A percentile compares a stretch with the other conserved stretches of the same genome.
Conservation (phyloP, 2,113 vertebrate genomes). For the Ia io region DNA sequence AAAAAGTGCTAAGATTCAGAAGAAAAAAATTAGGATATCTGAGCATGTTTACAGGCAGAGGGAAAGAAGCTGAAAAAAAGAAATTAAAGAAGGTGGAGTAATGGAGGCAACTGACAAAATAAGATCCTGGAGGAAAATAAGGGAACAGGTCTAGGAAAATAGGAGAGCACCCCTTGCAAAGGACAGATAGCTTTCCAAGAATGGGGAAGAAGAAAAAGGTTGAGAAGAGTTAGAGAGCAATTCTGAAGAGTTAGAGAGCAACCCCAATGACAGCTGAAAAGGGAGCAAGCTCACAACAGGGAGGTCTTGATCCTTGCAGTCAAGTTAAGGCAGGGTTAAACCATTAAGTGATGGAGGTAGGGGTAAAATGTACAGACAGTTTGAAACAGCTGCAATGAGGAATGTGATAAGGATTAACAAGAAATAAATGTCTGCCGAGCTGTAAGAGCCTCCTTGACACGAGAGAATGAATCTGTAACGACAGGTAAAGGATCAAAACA, state of each 20-base stretch:
- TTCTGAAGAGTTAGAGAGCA: neutral
- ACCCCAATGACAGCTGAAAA: neutral
- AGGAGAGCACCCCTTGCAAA: neutral
- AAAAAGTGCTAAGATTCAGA: neutral
- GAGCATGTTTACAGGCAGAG: neutral
- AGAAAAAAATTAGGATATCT: neutral
- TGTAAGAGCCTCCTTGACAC: neutral
- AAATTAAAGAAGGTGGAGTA: neutral
- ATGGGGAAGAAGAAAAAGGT: neutral
- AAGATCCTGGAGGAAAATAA: neutral
- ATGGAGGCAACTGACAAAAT: neutral
- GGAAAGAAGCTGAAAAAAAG: neutral
- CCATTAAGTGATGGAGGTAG: neutral
- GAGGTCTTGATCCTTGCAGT: neutral
- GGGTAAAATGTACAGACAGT: neutral
- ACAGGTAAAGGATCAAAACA: neutral
- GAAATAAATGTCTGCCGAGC: neutral
- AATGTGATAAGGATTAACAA: neutral
- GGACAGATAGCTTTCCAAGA: neutral
- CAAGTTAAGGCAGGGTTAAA: neutral
- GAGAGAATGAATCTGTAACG: neutral
- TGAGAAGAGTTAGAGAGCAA: neutral
- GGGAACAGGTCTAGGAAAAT: neutral
- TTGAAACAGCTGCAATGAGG: neutral
- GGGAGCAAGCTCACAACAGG: neutral